Conservation (phyloP, 2,113 vertebrate species). For the Tenebrosternarchus preto region DNA sequence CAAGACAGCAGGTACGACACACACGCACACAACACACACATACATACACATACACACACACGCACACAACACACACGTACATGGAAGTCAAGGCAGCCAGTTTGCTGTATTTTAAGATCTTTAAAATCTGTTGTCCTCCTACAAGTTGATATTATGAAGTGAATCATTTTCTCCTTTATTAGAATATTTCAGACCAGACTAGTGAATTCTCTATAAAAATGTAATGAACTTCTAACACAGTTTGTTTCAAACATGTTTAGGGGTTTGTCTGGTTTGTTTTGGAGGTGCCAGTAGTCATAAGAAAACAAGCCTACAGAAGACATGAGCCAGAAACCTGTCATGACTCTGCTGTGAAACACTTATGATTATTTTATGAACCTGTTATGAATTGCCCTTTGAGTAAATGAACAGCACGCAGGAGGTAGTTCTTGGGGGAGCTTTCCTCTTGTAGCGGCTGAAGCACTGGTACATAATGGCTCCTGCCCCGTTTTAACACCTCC, state of each 20-base stretch:
- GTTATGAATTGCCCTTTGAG: slow-evolving; percentile 4
- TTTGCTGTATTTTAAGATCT: no score
- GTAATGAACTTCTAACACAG: no score
- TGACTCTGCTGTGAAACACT: not conserved
- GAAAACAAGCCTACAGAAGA: not conserved
- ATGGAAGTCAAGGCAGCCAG: no score
- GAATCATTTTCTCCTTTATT: no score
- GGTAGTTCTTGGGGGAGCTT: not conserved
- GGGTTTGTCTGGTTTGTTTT: not conserved
- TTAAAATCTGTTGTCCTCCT: no score
- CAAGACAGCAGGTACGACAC: slow-evolving; percentile 81
- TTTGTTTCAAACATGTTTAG: no score
- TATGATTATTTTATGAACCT: not conserved
- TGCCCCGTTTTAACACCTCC: not conserved
- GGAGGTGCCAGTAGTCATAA: not conserved
- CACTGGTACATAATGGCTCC: not conserved
- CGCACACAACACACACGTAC: no score
- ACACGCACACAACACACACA: no score
- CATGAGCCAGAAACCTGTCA: slow-evolving; percentile 4
- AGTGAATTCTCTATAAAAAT: no score
- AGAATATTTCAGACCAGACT: no score
- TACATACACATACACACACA: no score
- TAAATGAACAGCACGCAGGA: slow-evolving; percentile 15
- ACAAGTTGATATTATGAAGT: no score
- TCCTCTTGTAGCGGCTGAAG: not conserved